Base-by-base conservation (phyloP, 2,797 vertebrate genomes). In the Paedocypris micromegethes region DNA sequence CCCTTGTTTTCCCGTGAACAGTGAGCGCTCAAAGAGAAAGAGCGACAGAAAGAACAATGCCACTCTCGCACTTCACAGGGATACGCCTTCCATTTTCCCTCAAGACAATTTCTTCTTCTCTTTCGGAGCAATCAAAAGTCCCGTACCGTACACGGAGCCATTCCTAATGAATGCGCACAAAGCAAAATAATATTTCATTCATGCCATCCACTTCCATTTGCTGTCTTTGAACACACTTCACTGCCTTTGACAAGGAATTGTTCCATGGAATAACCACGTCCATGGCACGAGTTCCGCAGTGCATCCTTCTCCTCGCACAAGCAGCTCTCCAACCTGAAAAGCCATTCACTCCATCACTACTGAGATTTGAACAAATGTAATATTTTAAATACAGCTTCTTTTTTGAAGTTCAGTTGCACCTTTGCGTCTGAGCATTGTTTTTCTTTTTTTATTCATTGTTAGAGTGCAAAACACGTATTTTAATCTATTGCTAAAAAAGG, bases 221-320 rank as follows among this genome's bases (percentile, higher is more conserved):
- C 83, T 84, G 81, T 87, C 83, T 82, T 85, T 86, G 80, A 78
- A 79, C 80, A 85, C 86, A 86, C 86, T 83, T 86, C 84, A 84
- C 80, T 86, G 84, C 82, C 65, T 78, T 76, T 79, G 82, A 86
- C 83, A 86, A 78, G 83, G 66, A 69, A 74, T 76, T 53, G 66
- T 65, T 44, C 47, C 67, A 58, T 74, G 77, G 83, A 70, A 74
- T 73, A 74, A 81, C 75, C 79, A 78, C 72, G 65, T 79, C 81
- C 72, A 9, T 78, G 77, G 79, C 78, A 79, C 58, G 46, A 67
- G 42, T 48, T 50, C 48, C 58, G 50, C 66, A 70, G 39, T 51
- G 51, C 40, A 61, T 64, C 46, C 55, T 66, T 68, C 43, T 8
- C 44, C 8, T 45, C 2, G 54, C 9, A 47, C 6, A 46, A 57